Percentiles rank a stretch among this genome's conserved stretches.
phyloP scores from a whole-genome alignment of 2,888 invertebrate genomes.

The Lysandra bellargus region DNA sequence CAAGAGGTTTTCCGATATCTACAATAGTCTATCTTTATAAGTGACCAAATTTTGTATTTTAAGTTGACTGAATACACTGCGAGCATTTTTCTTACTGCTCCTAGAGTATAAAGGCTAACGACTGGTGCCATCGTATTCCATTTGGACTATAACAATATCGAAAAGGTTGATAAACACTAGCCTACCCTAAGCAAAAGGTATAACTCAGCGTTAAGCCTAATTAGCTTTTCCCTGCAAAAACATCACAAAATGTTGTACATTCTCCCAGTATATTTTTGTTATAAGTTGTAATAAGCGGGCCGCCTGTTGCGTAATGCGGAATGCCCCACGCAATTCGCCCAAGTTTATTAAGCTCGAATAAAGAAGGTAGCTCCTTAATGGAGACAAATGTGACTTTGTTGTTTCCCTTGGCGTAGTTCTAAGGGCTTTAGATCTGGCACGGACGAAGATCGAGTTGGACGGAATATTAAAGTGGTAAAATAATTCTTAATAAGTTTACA shows the following conservation, averaged over 20 bases:
- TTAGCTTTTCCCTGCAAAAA: not conserved
- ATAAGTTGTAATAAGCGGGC: constrained; percentile 61
- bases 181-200: not conserved
- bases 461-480: not conserved
- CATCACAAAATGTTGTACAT: not conserved
- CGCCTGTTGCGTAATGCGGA: constrained; percentile 64
- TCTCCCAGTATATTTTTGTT: not conserved
- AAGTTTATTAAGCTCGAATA: constrained; percentile 50
- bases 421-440: not conserved
- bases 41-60: too few relatives aligned
- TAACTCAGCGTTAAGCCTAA: not conserved
- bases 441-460: not conserved
- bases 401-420: not conserved
- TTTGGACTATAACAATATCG: too few relatives aligned
- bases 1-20: too few relatives aligned
- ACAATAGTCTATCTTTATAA: too few relatives aligned
- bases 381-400: constrained; percentile 21
- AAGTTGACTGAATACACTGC: too few relatives aligned
- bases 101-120: too few relatives aligned
- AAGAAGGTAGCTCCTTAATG: constrained; percentile 19
- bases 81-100: too few relatives aligned
- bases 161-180: too few relatives aligned
- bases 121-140: too few relatives aligned
- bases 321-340: constrained; percentile 52
- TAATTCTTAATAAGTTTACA: too few relatives aligned